A percentile compares a stretch with the other conserved stretches of the same genome.
Evolutionary conservation across 2,113 vertebrate genomes (phyloP).

Genomic region (Daboia siamensis): DNA sequence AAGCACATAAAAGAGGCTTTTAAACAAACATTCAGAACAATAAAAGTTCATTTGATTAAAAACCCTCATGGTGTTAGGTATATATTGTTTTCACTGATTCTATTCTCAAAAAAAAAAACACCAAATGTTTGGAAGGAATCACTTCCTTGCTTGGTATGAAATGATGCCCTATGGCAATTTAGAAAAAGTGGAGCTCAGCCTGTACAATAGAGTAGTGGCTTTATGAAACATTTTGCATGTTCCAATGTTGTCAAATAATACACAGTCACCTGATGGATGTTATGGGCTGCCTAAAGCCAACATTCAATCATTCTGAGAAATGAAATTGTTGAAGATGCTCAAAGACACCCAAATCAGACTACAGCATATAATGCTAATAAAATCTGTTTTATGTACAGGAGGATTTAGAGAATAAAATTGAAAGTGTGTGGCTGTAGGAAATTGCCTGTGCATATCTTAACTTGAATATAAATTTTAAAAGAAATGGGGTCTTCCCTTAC

Average conservation of each 20-base stretch:
- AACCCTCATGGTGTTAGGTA: background rate
- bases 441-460: background rate
- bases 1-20: background rate
- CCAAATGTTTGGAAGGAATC: background rate
- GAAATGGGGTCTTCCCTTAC: background rate
- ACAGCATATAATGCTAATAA: background rate
- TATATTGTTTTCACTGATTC: background rate
- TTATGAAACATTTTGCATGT: background rate
- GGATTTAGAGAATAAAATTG: background rate
- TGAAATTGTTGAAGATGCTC: background rate
- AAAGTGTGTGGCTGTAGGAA: background rate
- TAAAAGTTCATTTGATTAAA: slow-evolving; percentile 1
- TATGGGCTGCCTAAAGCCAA: background rate
- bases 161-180: background rate
- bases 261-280: background rate
- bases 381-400: accelerated
- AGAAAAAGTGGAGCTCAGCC: background rate
- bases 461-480: slow-evolving; percentile 1
- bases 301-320: background rate
- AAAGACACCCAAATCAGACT: background rate
- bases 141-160: background rate
- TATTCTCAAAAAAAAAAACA: background rate
- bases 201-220: background rate
- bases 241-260: background rate
- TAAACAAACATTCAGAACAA: background rate